Percentiles rank a stretch among this genome's conserved stretches.
Conservation (phyloP, 2,113 vertebrate genomes). For the Geococcyx californianus region DNA sequence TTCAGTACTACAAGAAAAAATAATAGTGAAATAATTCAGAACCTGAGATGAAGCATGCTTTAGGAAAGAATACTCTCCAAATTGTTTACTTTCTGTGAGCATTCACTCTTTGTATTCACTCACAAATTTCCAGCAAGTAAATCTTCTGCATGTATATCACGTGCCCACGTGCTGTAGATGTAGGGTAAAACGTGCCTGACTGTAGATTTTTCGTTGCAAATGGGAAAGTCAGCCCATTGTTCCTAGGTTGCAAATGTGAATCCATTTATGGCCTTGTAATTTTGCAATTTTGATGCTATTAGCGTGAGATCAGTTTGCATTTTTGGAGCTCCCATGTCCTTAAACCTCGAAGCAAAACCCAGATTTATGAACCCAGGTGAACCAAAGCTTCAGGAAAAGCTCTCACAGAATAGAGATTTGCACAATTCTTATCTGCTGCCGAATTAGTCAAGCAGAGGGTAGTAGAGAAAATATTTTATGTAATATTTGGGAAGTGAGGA, state of each 20-base stretch:
- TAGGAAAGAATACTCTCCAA: conserved; percentile 24
- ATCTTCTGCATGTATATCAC: neutral
- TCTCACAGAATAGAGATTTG: conserved; percentile 44
- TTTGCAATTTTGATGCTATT: conserved; percentile 23
- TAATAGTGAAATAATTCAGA: conserved; percentile 47
- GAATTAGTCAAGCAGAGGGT: conserved; percentile 11
- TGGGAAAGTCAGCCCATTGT: neutral
- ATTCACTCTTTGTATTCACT: conserved; percentile 8
- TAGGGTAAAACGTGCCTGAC: neutral
- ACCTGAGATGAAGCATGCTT: conserved; percentile 6
- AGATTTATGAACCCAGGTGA: conserved; percentile 55
- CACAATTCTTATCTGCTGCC: conserved; percentile 32
- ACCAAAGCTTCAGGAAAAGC: conserved; percentile 55
- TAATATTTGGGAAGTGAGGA: conserved; percentile 4
- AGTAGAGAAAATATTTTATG: conserved; percentile 18
- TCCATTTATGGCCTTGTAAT: conserved; percentile 48
- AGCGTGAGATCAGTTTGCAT: conserved; percentile 15
- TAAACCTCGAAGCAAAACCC: conserved; percentile 42
- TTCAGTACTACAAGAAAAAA: conserved; percentile 19
- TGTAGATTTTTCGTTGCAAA: conserved; percentile 1
- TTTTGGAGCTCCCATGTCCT: conserved; percentile 23
- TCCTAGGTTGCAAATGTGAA: conserved; percentile 43
- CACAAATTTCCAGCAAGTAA: conserved; percentile 19
- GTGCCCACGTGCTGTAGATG: neutral
- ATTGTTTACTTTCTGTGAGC: conserved; percentile 13